A percentile compares a stretch with the other conserved stretches of the same genome.
Evolutionary conservation across 2,888 invertebrate genomes (phyloP).

Genomic region (Chloromyia formosa): DNA sequence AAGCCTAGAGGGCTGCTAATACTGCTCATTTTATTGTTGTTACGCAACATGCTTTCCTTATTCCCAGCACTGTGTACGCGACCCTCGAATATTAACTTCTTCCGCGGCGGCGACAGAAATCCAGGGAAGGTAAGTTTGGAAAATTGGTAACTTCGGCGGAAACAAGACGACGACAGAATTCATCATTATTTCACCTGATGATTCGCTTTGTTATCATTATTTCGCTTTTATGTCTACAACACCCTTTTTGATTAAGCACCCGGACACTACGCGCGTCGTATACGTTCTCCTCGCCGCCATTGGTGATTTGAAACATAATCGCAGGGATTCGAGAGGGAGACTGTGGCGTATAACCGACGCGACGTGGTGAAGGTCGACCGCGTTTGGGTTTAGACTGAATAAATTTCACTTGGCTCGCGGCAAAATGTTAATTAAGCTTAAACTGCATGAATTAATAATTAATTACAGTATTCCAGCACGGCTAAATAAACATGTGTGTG

Average conservation of each 20-base stretch:
- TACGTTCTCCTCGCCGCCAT: too few species aligned
- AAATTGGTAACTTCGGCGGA: too few species aligned
- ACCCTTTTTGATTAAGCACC: slow-evolving; percentile 14
- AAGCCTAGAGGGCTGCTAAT: slow-evolving; percentile 14
- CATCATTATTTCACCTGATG: slow-evolving; percentile 17
- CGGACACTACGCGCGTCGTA: neutral
- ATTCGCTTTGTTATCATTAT: neutral
- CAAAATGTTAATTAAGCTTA: slow-evolving; percentile 36
- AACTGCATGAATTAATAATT: slow-evolving; percentile 22
- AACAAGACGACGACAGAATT: neutral
- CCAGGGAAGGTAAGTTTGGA: too few species aligned
- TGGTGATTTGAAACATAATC: too few species aligned
- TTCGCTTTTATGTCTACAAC: neutral
- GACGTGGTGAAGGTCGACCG: neutral
- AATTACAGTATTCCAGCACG: neutral
- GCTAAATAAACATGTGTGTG: neutral
- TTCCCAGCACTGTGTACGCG: too few species aligned
- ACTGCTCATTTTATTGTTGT: slow-evolving; percentile 1
- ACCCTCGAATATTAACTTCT: too few species aligned
- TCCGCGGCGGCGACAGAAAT: too few species aligned
- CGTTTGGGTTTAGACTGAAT: neutral
- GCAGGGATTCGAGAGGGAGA: too few species aligned
- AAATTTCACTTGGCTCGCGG: slow-evolving; percentile 1
- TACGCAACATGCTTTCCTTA: neutral
- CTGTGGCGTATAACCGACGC: too few species aligned